Percentiles rank a stretch among this genome's conserved stretches.
Conservation (phyloP, 2,797 vertebrate genomes). For the Urophycis tenuis region DNA sequence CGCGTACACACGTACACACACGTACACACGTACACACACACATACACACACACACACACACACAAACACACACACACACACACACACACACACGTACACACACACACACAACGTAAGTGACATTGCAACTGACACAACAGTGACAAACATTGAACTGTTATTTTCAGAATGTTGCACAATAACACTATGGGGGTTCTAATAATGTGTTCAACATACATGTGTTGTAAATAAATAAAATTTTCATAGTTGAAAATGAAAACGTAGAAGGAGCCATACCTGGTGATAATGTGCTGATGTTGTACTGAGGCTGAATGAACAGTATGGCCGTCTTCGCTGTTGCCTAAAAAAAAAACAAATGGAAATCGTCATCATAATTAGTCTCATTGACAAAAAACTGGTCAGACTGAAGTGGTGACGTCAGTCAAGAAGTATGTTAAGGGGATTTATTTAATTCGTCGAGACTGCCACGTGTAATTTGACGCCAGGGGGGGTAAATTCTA, state of each 20-base stretch:
- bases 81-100: slow-evolving; percentile 5
- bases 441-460: not conserved
- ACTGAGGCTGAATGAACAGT: slow-evolving; percentile 97
- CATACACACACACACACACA: slow-evolving; percentile 11
- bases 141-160: too few species aligned
- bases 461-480: not conserved
- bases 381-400: not conserved
- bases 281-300: slow-evolving; percentile 81
- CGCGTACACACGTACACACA: slow-evolving; percentile 14
- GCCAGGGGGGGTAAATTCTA: slow-evolving; percentile 8
- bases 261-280: slow-evolving; percentile 75
- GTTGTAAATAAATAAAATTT: too few species aligned
- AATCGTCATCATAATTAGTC: slow-evolving; percentile 13
- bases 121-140: not conserved
- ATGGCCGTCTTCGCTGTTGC: slow-evolving; percentile 95
- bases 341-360: slow-evolving; percentile 61
- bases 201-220: not conserved
- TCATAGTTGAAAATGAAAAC: not conserved
- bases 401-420: not conserved
- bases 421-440: not conserved
- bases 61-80: slow-evolving; percentile 4
- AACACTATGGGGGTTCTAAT: not conserved
- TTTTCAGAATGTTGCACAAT: too few species aligned
- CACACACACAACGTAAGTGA: not conserved
- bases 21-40: slow-evolving; percentile 16